Percentiles rank a stretch among this genome's conserved stretches.
These are phyloP conservation scores for Apomyelois bistriatella DNA, from an alignment of 2,888 invertebrate species.

Conservation along the genomic window DNA sequence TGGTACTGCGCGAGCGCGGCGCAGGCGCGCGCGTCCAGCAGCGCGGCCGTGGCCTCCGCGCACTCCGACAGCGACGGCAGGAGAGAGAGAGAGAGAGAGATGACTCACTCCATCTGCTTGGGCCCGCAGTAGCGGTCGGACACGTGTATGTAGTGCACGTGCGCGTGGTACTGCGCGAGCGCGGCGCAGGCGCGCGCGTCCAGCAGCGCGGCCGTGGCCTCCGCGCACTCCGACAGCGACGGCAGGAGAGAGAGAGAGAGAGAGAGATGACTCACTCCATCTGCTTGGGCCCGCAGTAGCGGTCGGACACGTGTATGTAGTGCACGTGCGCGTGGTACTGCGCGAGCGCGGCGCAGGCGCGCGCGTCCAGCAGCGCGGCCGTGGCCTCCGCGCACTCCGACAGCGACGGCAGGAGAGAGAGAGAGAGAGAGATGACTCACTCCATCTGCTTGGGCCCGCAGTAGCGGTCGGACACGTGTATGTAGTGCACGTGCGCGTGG, in stretches of 20 bases:
- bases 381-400: slow-evolving; percentile 95
- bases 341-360: no score
- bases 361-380: no score
- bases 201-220: slow-evolving; percentile 90
- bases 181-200: slow-evolving; percentile 89
- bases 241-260: slow-evolving; percentile 71
- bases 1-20: no score
- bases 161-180: slow-evolving; percentile 88
- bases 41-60: slow-evolving; percentile 90
- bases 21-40: no score
- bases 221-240: slow-evolving; percentile 94
- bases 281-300: slow-evolving; percentile 94
- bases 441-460: slow-evolving; percentile 94
- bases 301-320: slow-evolving; percentile 98
- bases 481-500: slow-evolving; percentile 92
- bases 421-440: slow-evolving; percentile 73
- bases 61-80: slow-evolving; percentile 93
- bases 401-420: slow-evolving; percentile 83
- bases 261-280: slow-evolving; percentile 93
- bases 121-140: slow-evolving; percentile 97
- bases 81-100: no score
- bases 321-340: no score
- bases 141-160: slow-evolving; percentile 97
- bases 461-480: slow-evolving; percentile 98
- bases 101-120: slow-evolving; percentile 92